Conservation (phyloP, 1,140 invertebrate species). For the Sitophilus oryzae region DNA sequence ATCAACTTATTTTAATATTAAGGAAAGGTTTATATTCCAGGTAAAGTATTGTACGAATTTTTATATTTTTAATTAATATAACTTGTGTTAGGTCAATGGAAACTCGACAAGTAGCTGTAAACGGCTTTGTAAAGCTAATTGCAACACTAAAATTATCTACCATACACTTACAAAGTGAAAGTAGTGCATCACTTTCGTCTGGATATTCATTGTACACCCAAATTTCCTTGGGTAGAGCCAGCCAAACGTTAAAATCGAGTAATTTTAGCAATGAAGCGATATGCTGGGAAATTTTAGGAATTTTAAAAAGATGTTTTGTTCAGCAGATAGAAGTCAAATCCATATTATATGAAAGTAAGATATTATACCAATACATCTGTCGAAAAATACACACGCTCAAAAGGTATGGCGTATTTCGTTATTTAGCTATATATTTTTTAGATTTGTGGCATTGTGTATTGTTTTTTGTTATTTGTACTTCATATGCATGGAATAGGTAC, state of each 20-base stretch:
- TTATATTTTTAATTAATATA: neutral
- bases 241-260: slow-evolving; percentile 31
- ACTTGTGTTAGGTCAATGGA: slow-evolving; percentile 37
- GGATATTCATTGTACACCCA: slow-evolving; percentile 45
- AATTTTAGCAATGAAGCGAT: slow-evolving; percentile 49
- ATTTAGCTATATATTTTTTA: too few relatives aligned
- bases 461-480: too few relatives aligned
- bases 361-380: slow-evolving; percentile 4
- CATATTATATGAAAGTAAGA: slow-evolving; percentile 52
- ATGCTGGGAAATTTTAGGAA: slow-evolving; percentile 54
- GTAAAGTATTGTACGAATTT: slow-evolving; percentile 28
- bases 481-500: too few relatives aligned
- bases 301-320: slow-evolving; percentile 53
- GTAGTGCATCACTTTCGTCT: slow-evolving; percentile 30
- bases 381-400: too few relatives aligned
- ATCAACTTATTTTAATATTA: slow-evolving; percentile 51
- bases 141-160: slow-evolving; percentile 48
- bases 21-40: slow-evolving; percentile 52
- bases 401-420: too few relatives aligned
- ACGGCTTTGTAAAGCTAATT: slow-evolving; percentile 51
- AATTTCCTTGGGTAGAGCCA: slow-evolving; percentile 45
- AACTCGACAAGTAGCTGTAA: slow-evolving; percentile 51
- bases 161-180: slow-evolving; percentile 46
- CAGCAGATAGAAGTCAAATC: slow-evolving; percentile 53
- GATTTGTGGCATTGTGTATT: too few relatives aligned